Evolutionary conservation across 2,113 vertebrate species (phyloP), one percentile per base, ranked within the genome.

Genomic region (Campylorhamphus procurvoides): DNA sequence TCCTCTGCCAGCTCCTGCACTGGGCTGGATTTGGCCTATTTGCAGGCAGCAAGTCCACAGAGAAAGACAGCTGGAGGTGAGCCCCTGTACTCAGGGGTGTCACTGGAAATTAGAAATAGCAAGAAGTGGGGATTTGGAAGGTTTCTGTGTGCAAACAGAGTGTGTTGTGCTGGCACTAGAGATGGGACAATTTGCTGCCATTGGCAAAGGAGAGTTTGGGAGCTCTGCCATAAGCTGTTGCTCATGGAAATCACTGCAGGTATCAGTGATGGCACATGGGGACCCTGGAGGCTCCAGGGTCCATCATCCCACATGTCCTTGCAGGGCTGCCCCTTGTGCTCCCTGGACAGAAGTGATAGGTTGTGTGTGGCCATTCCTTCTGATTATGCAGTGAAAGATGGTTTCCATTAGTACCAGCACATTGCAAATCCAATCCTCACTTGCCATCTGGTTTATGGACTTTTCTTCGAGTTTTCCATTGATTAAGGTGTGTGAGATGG

Each of bases 161-260:
- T 42, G 31, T 10, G 18, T 66, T 59, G 69, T 71, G 69, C 87
- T 49, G 58, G 87, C 71, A 69, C 37, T 1, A 2, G 73, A 39
- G 86, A 85, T 47, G 67, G 66, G 94, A 63, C 47, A 68, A 89
- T 94, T 95, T 96, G 90, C 89, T 78, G 75, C 67, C 50, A 18
- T 12, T 79, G 42, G 53, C 47, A 46, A 37, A 94, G 79, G 39
- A 46, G 46, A 60, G 17, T 87, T 72, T 4, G 39, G 76, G 62
- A 67, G 44, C 42, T 24, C 39, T 5, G 3, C 40, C 7, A 2
- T 18, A 47, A 86, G 27, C 33, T 33, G 23, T 39, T 8, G 4
- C 42, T 42, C 0, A 3, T 9, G 18, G 74, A 74, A 90, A 44
- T 73, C 68, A 12, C 33, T 29, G 60, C 7, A 4, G 18, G 28